phyloP scores from a whole-genome alignment of 2,113 vertebrate genomes.

The Phainopepla nitens region DNA sequence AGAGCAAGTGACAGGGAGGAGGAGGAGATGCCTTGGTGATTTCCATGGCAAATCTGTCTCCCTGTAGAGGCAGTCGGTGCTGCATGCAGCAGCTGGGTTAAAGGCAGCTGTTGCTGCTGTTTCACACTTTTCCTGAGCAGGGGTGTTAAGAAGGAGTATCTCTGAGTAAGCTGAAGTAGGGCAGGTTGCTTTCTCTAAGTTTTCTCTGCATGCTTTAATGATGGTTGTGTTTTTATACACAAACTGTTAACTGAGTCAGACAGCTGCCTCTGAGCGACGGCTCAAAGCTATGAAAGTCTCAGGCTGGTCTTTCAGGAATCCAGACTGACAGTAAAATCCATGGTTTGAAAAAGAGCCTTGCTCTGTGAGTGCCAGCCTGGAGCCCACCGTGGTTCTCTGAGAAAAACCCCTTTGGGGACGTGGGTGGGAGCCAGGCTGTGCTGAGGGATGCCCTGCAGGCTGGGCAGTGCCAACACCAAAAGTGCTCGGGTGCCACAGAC shows the following conservation, averaged over 20 bases:
- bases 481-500: fast-evolving
- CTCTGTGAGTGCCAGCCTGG: background rate
- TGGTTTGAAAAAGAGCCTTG: background rate
- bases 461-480: fast-evolving
- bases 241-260: background rate
- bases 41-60: background rate
- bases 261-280: background rate
- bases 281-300: background rate
- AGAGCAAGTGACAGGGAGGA: background rate
- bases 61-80: background rate
- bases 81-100: background rate
- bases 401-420: background rate
- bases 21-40: background rate
- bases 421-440: background rate
- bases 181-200: background rate
- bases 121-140: background rate
- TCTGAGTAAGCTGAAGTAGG: background rate
- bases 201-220: background rate
- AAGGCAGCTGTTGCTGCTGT: background rate
- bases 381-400: fast-evolving
- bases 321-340: background rate
- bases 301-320: background rate
- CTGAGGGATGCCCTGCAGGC: background rate
- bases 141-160: background rate
- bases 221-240: background rate